These are phyloP conservation scores for Eupithecia exiguata DNA, from an alignment of 2,888 invertebrate species.

Conservation along the genomic window DNA sequence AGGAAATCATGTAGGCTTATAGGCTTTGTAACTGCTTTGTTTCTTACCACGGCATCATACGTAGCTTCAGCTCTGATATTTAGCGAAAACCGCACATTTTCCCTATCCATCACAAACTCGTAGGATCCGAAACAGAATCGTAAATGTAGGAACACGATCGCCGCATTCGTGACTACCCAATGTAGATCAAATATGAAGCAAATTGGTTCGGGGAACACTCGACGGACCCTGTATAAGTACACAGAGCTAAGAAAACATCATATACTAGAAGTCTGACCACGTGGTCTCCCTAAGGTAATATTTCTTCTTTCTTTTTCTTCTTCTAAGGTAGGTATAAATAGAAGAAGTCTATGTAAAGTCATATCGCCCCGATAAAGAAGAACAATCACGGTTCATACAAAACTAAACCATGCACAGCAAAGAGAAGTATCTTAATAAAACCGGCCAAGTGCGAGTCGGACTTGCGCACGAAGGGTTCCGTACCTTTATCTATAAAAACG, in stretches of 20 bases:
- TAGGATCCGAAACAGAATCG: slow-evolving; percentile 61
- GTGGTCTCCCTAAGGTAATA: not conserved
- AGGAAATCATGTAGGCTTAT: not conserved
- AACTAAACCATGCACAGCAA: too few relatives aligned
- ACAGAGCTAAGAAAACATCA: slow-evolving; percentile 16
- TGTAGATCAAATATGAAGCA: slow-evolving; percentile 65
- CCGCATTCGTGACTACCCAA: slow-evolving; percentile 59
- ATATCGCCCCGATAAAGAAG: too few relatives aligned
- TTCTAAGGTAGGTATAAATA: not conserved
- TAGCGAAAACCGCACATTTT: slow-evolving; percentile 51
- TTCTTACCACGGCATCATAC: slow-evolving; percentile 4
- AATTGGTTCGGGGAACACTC: slow-evolving; percentile 57
- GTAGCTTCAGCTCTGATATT: slow-evolving; percentile 31
- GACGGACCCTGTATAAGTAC: slow-evolving; percentile 39
- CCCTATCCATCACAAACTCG: slow-evolving; percentile 47
- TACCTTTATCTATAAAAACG: too few relatives aligned
- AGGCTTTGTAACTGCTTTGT: slow-evolving; percentile 1
- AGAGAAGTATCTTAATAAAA: too few relatives aligned
- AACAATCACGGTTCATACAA: too few relatives aligned
- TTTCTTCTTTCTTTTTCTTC: too few relatives aligned
- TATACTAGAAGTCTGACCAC: not conserved
- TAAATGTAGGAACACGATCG: slow-evolving; percentile 59
- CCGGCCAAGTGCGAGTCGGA: too few relatives aligned
- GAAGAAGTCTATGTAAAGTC: not conserved
- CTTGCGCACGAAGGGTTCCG: too few relatives aligned